Base-by-base conservation (phyloP, 2,797 vertebrate species). In the Diceros bicornis region DNA sequence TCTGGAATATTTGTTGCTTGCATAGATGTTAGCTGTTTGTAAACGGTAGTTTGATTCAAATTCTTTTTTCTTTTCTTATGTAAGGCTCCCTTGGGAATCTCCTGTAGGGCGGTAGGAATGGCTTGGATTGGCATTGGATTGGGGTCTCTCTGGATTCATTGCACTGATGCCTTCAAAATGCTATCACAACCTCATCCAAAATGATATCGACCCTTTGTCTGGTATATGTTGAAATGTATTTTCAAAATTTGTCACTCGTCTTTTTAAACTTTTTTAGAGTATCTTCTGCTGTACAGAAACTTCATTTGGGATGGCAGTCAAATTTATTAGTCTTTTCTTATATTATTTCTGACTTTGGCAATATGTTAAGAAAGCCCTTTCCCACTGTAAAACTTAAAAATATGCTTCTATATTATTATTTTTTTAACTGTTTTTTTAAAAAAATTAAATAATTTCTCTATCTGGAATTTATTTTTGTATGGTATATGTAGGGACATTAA, bases 281-380 rank as follows among this genome's bases (percentile, higher is more conserved):
- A 34, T 77, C 62, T 94, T 93, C n/a, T 84, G 34, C 44, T 6
- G 66, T 11, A 74, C 11, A 97, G 47, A 91, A 62, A 92, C 14
- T 91, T 69, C 62, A 27, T 69, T 34, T 75, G 44, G n/a, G 34
- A 37, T 90, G 7, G 32, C 12, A 84, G 9, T 84, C 25, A 79
- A 89, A 68, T 62, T 16, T 93, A 7, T 61, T 82, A 69, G 57
- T 82, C 20, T 89, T 95, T 72, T 64, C 12, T 17, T 82, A 3
- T 61, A 57, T 78, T 32, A 79, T 81, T 90, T 97, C 14, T 96
- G 34, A 95, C 29, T 64, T 27, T 62, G n/a, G 47, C 37, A 37
- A 34, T 72, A 71, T 55, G n/a, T 47, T 77, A 78, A 77, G 25
- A 77, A 93, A 85, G 4, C 16, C 7, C 4, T 74, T 96, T 72